phyloP scores from a whole-genome alignment of 2,113 vertebrate genomes.

The Psilopogon haemacephalus region DNA sequence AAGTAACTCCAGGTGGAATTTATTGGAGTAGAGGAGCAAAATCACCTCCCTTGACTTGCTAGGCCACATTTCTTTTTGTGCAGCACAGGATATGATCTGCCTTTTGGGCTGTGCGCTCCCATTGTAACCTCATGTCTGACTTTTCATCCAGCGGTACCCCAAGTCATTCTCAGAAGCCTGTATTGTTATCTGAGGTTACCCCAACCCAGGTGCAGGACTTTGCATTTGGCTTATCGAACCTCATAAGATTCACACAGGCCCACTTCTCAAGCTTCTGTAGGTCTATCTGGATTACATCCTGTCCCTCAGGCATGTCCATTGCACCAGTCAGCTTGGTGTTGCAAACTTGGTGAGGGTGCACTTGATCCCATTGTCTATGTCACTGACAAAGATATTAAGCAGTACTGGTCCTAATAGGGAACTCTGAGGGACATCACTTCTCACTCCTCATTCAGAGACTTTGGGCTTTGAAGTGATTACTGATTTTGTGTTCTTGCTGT shows the following conservation, averaged over 20 bases:
- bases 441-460: not conserved
- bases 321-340: not conserved
- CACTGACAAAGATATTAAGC: accelerated
- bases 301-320: not conserved
- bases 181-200: not conserved
- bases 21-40: not conserved
- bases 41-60: not conserved
- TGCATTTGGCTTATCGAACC: not conserved
- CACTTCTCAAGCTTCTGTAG: not conserved
- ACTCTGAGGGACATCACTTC: not conserved
- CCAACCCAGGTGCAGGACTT: not conserved
- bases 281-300: not conserved
- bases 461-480: not conserved
- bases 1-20: not conserved
- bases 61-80: not conserved
- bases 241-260: not conserved
- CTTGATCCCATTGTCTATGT: not conserved
- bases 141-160: not conserved
- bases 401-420: not conserved
- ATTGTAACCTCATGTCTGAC: not conserved
- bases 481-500: not conserved
- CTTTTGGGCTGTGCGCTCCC: not conserved
- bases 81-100: accelerated
- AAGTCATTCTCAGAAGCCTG: accelerated
- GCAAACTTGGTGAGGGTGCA: not conserved